phyloP scores from a whole-genome alignment of 2,888 invertebrate genomes.

The Limnephilus lunatus region DNA sequence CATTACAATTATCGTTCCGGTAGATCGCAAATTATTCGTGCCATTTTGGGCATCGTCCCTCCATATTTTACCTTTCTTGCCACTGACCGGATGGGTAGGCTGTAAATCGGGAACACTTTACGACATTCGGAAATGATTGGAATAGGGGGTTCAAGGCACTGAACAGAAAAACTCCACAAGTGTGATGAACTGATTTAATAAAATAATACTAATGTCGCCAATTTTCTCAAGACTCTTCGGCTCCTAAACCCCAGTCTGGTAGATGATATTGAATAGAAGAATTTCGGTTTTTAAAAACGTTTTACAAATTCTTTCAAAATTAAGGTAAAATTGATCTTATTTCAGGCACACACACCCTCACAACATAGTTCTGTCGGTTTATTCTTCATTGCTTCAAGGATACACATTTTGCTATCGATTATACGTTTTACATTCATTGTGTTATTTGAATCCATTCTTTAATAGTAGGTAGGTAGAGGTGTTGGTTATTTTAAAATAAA shows the following conservation, averaged over 20 bases:
- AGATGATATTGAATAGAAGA: no score
- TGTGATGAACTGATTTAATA: no score
- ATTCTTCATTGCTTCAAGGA: not conserved
- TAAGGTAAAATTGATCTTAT: no score
- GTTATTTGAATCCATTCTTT: not conserved
- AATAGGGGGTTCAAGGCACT: not conserved
- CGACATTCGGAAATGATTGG: slow-evolving; percentile 31
- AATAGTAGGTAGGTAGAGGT: no score
- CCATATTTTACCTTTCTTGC: not conserved
- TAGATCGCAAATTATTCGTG: not conserved
- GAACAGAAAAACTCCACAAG: not conserved
- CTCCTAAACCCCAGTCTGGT: no score
- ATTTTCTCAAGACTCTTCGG: no score
- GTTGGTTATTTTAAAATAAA: not conserved
- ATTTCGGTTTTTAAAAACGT: no score
- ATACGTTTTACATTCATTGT: not conserved
- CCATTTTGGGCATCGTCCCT: slow-evolving; percentile 7
- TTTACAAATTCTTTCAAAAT: no score
- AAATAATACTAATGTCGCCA: no score
- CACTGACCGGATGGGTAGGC: slow-evolving; percentile 7
- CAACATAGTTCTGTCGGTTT: no score
- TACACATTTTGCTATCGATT: not conserved
- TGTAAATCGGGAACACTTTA: slow-evolving; percentile 18
- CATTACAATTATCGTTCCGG: not conserved
- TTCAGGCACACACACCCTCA: no score